Evolutionary conservation across 2,113 vertebrate species (phyloP), one percentile per base, ranked within the genome.

Genomic region (Synodontis membranacea): DNA sequence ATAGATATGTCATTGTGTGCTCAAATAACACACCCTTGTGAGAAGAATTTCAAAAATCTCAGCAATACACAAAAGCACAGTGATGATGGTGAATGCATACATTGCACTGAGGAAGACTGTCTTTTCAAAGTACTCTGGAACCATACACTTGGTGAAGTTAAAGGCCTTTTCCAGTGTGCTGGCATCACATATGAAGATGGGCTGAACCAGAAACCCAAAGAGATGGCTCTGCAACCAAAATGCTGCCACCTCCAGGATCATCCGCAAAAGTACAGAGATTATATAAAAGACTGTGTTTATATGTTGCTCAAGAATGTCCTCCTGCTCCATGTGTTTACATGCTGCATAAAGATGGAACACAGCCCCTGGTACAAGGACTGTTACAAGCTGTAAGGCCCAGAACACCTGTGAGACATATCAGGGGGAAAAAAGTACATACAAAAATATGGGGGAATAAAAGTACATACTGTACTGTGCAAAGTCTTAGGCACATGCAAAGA

Each of bases 91-190:
- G 88, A 95, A 96, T 31, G 91, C 94, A 54, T 96, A 94, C 94
- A 95, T 94, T 79, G 94, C 95, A 90, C 94, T 95, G 87, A 95
- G 95, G 89, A 96, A 96, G 88, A 96, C 93, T 28, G 93, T 96
- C 92, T 97, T 96, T 92, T 96, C 95, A 79, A 96, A 95, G 91
- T 96, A 94, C 88, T 96, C 94, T 44, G 96, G 94, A 56, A 96
- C 93, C 93, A 94, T 92, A 86, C 94, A 95, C 64, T 74, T 93
- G 81, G 91, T 93, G 82, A 94, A 48, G 60, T 93, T 93, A 80
- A 94, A 92, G 60, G 91, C 94, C 83, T 92, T 92, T 76, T 94
- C 92, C 34, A 95, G 92, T 84, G 91, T 89, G 81, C 85, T 90
- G 58, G 93, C 90, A 84, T 96, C 92, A 90, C 94, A 96, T 88